Evolutionary conservation across 2,113 vertebrate genomes (phyloP).

Genomic region (Bettongia penicillata): DNA sequence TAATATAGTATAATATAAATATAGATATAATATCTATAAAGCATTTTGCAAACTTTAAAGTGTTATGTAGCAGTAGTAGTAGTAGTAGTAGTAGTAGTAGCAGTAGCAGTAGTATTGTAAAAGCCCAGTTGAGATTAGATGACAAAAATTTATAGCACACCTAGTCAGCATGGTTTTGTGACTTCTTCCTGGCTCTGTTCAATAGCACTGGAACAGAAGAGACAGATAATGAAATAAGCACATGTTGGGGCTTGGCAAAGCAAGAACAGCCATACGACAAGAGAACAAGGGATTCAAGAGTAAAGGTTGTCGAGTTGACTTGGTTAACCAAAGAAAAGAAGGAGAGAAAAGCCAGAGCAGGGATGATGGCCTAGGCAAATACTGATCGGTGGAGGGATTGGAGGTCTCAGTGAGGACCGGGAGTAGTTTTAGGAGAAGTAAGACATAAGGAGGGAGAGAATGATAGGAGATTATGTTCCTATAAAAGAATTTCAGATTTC

Average conservation of each 20-base stretch:
- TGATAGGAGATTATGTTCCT: neutral
- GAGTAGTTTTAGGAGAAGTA: neutral
- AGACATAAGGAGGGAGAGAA: neutral
- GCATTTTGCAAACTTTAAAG: neutral
- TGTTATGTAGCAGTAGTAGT: neutral
- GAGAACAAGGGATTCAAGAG: neutral
- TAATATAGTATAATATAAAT: no score
- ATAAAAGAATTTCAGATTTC: neutral
- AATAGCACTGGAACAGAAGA: neutral
- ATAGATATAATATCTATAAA: conserved; percentile 13
- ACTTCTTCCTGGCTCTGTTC: neutral
- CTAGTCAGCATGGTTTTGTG: neutral
- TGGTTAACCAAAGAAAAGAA: neutral
- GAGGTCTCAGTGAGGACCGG: neutral
- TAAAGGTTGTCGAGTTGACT: neutral
- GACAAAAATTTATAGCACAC: neutral
- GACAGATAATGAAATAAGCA: neutral
- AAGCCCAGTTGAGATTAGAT: neutral
- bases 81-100: no score
- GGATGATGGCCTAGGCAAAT: neutral
- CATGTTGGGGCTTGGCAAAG: neutral
- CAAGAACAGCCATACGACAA: neutral
- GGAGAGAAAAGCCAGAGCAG: neutral
- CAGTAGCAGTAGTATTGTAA: neutral
- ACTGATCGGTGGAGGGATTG: neutral